These are phyloP conservation scores for Petrocephalus sullivani DNA, from an alignment of 2,797 vertebrate genomes.

Conservation along the genomic window DNA sequence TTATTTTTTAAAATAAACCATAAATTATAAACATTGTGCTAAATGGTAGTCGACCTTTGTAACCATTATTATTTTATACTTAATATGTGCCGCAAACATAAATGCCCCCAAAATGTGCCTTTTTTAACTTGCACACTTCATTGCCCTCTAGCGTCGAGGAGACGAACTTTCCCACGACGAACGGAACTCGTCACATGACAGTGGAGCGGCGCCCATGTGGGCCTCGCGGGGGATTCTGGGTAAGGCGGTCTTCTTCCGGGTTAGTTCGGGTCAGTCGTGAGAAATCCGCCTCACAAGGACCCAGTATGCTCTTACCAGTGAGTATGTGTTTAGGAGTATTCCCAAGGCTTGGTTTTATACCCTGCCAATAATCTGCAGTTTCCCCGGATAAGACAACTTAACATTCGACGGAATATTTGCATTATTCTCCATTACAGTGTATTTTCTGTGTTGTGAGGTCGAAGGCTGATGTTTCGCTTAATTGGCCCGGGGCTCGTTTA, in stretches of 20 bases:
- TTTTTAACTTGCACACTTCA: background rate
- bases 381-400: background rate
- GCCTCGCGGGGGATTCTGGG: background rate
- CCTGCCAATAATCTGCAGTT: background rate
- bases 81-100: background rate
- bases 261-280: constrained; percentile 27
- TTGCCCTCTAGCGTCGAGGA: constrained; percentile 7
- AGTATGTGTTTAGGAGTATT: constrained; percentile 37
- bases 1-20: background rate
- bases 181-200: background rate
- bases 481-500: background rate
- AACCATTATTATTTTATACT: background rate
- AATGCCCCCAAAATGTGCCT: background rate
- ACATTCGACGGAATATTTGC: background rate
- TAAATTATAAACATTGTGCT: background rate
- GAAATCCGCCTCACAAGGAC: background rate
- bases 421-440: background rate
- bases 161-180: background rate
- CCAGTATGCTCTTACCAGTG: constrained; percentile 57
- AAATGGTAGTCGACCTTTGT: background rate
- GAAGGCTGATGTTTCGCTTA: background rate
- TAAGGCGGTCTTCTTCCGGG: constrained; percentile 42
- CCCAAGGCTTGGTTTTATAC: background rate
- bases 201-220: background rate
- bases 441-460: background rate